Evolutionary conservation across 2,888 invertebrate species (phyloP).

Genomic region (Halocaridina rubra): DNA sequence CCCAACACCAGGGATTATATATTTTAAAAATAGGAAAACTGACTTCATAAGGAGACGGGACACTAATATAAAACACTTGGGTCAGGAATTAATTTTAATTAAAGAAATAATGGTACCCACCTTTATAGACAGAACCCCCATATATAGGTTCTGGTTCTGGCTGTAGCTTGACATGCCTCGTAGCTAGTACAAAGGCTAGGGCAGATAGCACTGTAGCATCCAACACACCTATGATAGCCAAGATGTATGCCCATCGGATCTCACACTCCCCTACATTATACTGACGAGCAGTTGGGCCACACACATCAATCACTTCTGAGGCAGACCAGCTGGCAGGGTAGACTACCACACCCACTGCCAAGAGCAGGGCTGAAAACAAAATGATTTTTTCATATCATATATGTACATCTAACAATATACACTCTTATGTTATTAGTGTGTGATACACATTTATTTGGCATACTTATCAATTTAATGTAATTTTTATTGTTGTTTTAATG

Average conservation of each 20-base stretch:
- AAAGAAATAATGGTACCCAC: too few relatives aligned
- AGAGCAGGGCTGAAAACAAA: slow-evolving; percentile 79
- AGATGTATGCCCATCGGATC: slow-evolving; percentile 91
- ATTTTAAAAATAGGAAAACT: too few relatives aligned
- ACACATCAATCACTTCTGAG: slow-evolving; percentile 83
- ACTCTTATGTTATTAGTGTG: too few relatives aligned
- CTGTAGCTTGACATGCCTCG: slow-evolving; percentile 86
- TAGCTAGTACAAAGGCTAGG: slow-evolving; percentile 92
- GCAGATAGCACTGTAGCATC: slow-evolving; percentile 88
- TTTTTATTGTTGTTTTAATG: too few relatives aligned
- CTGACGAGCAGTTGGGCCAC: slow-evolving; percentile 84
- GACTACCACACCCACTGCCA: slow-evolving; percentile 87
- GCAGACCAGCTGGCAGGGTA: slow-evolving; percentile 95
- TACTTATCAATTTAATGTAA: too few relatives aligned
- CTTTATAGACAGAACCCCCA: slow-evolving; percentile 75
- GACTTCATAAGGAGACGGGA: too few relatives aligned
- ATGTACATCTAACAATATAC: too few relatives aligned
- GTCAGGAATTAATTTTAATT: too few relatives aligned
- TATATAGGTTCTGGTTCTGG: slow-evolving; percentile 70
- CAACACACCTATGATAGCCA: slow-evolving; percentile 86
- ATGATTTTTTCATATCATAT: too few relatives aligned
- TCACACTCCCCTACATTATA: slow-evolving; percentile 83
- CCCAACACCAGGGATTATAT: too few relatives aligned
- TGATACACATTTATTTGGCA: too few relatives aligned
- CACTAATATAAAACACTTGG: too few relatives aligned